Conservation (phyloP, 2,797 vertebrate genomes). For the Phoebastria nigripes region DNA sequence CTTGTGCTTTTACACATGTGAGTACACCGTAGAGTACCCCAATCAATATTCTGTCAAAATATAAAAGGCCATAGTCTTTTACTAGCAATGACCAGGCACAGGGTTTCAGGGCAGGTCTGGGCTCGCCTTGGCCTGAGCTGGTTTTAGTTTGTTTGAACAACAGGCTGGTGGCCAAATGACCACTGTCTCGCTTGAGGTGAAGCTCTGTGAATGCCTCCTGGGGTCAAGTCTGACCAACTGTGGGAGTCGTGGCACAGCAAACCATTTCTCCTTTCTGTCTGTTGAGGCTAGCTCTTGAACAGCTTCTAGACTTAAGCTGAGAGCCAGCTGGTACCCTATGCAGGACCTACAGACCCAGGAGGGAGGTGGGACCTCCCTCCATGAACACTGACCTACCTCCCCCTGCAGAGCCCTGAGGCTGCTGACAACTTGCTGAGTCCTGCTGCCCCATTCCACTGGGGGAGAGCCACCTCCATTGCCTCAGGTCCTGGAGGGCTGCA, state of each 20-base stretch:
- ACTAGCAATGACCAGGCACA: neutral
- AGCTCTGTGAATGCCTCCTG: neutral
- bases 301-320: neutral
- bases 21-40: neutral
- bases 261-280: neutral
- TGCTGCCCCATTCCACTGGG: neutral
- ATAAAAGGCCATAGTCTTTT: neutral
- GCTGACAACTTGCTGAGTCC: neutral
- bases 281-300: neutral
- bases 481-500: neutral
- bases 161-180: neutral
- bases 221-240: neutral
- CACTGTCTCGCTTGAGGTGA: neutral
- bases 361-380: neutral
- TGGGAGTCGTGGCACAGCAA: neutral
- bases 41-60: neutral
- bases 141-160: neutral
- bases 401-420: neutral
- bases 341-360: neutral
- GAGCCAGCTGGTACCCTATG: accelerated
- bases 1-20: neutral
- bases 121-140: neutral
- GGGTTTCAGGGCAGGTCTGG: neutral
- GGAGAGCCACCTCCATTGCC: neutral
- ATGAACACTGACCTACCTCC: neutral